Conservation (phyloP, 2,888 invertebrate genomes). For the Drosophila tripunctata region DNA sequence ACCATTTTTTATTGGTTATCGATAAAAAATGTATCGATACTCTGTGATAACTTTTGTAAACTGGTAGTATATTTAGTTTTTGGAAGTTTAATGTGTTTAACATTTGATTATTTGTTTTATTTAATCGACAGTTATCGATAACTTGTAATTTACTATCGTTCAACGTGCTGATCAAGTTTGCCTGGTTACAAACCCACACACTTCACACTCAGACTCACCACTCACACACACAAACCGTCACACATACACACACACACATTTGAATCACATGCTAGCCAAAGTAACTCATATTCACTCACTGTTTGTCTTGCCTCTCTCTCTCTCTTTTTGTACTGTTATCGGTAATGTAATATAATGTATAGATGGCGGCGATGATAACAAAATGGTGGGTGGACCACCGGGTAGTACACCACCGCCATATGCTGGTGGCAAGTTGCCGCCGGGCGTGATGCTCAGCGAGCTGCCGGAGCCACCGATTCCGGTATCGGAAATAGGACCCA, state of each 20-base stretch:
- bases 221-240: slow-evolving; percentile 8
- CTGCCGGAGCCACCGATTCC: slow-evolving; percentile 96
- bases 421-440: slow-evolving; percentile 81
- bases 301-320: slow-evolving; percentile 36
- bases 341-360: slow-evolving; percentile 16
- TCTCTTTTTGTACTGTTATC: slow-evolving; percentile 23
- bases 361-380: slow-evolving; percentile 86
- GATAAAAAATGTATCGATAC: too few relatives aligned
- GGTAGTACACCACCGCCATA: slow-evolving; percentile 83
- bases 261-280: slow-evolving; percentile 43
- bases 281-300: slow-evolving; percentile 43
- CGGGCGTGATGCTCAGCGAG: slow-evolving; percentile 91
- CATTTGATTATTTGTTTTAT: too few relatives aligned
- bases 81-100: too few relatives aligned
- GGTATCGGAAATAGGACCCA: slow-evolving; percentile 95
- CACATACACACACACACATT: slow-evolving; percentile 30
- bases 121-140: background rate
- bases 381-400: slow-evolving; percentile 81
- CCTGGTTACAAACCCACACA: slow-evolving; percentile 24
- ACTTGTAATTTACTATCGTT: background rate
- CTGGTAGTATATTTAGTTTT: too few relatives aligned
- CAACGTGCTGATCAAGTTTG: background rate
- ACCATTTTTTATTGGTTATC: too few relatives aligned
- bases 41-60: too few relatives aligned
- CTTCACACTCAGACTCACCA: slow-evolving; percentile 24